These are phyloP conservation scores for Meloe dianella DNA, from an alignment of 2,888 invertebrate genomes.

Conservation along the genomic window DNA sequence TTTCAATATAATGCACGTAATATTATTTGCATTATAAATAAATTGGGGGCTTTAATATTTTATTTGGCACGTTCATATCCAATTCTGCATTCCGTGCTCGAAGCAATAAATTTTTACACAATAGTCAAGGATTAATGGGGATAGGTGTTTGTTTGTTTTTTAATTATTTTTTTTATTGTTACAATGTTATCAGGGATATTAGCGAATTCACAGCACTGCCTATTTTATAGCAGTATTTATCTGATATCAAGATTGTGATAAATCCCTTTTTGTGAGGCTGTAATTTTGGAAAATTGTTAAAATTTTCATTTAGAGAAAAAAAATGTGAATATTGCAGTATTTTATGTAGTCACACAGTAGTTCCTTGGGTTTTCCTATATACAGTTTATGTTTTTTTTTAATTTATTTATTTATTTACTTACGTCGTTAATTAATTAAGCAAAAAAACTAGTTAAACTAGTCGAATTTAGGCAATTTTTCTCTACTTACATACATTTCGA, in stretches of 20 bases:
- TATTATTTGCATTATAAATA: background rate
- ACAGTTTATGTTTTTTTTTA: too few relatives aligned
- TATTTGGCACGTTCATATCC: too few relatives aligned
- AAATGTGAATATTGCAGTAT: background rate
- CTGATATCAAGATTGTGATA: slow-evolving; percentile 9
- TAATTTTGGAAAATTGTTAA: background rate
- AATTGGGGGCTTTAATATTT: background rate
- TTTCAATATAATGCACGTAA: background rate
- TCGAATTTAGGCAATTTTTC: background rate
- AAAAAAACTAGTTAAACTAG: background rate
- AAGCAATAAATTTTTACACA: background rate
- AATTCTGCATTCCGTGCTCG: background rate
- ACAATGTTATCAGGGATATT: background rate
- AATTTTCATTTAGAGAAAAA: background rate
- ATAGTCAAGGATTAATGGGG: background rate
- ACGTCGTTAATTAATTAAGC: background rate
- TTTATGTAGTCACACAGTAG: background rate
- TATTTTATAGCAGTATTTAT: background rate
- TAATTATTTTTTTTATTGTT: background rate
- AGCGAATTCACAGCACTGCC: background rate
- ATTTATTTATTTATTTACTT: background rate
- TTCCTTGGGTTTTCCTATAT: background rate
- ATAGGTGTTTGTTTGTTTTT: background rate
- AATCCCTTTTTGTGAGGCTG: background rate
- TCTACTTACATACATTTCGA: background rate